Evolutionary conservation across 1,140 invertebrate genomes (phyloP), one percentile per base, ranked within the genome.

Genomic region (Diorhabda carinulata): DNA sequence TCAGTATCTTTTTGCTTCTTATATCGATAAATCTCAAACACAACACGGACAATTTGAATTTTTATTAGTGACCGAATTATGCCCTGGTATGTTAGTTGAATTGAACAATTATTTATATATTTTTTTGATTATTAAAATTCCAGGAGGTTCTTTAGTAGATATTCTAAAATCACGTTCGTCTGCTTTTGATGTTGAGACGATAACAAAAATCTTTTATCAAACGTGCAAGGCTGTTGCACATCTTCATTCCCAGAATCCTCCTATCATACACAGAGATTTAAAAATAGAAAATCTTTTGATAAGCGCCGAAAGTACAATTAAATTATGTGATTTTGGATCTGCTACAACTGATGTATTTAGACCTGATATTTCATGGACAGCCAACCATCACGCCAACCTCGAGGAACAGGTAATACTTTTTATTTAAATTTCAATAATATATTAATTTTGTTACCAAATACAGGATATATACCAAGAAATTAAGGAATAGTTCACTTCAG

Each of bases 291-390:
- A 89, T 82, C 87, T 90, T 72, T 77, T 87, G 6, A 86, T 98
- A 43, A 90, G 91, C 72, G 81, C 82, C 69, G 87, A 92, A 77
- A 94, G 95, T 71, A 86, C 88, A 72, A 89, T 99, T 52, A 99
- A 99, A 83, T 82, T 99, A 61, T 99, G 98, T 85, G 98, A 99
- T 84, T 99, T 99, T 88, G 98, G 98, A 2, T 98, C 96, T 77
- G 91, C 96, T 2, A 98, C 95, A 43, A 92, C 89, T 25, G 90
- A 95, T 78, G 85, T 91, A 45, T 92, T 91, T 81, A 78, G 87
- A 63, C 95, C 96, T 40, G 92, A 97, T 80, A 85, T 90, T 41
- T 89, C 90, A 52, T 99, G 98, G 98, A 92, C 90, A 77, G 93
- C 93, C 61, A 91, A 94, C 76, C 92, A 97, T 84, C 87, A 97